Conservation (phyloP, 1,140 invertebrate genomes). For the Andrena cerasifolii region DNA sequence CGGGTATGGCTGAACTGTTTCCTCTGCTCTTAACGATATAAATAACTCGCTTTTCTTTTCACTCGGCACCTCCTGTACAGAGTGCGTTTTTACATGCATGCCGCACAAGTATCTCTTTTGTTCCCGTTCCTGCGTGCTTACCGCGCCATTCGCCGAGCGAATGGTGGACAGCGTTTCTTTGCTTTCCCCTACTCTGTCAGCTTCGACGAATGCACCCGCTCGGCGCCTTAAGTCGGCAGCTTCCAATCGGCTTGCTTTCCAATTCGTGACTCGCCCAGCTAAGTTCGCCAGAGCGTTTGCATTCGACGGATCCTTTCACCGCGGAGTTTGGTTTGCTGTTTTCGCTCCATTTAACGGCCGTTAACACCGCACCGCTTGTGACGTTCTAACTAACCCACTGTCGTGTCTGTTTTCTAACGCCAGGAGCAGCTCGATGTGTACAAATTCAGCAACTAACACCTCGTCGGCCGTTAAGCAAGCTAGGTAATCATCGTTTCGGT, state of each 20-base stretch:
- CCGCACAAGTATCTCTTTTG: background rate
- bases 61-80: conserved; percentile 2
- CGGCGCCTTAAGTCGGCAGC: too few species aligned
- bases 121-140: too few species aligned
- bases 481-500: conserved; percentile 76
- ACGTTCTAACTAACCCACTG: conserved; percentile 19
- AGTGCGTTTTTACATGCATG: conserved; percentile 9
- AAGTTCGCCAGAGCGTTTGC: background rate
- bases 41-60: conserved; percentile 11
- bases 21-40: conserved; percentile 49
- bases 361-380: conserved; percentile 10
- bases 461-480: conserved; percentile 77
- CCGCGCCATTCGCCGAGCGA: too few species aligned
- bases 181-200: too few species aligned
- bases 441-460: conserved; percentile 81
- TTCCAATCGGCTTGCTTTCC: too few species aligned
- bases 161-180: too few species aligned
- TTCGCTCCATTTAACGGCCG: background rate
- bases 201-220: background rate
- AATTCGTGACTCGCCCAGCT: background rate
- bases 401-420: conserved; percentile 65
- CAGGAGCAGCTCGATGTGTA: conserved; percentile 79
- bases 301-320: background rate
- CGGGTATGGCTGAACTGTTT: conserved; percentile 79
- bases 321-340: background rate